Conservation (phyloP, 2,113 vertebrate genomes). For the Orientallactaga bullata region DNA sequence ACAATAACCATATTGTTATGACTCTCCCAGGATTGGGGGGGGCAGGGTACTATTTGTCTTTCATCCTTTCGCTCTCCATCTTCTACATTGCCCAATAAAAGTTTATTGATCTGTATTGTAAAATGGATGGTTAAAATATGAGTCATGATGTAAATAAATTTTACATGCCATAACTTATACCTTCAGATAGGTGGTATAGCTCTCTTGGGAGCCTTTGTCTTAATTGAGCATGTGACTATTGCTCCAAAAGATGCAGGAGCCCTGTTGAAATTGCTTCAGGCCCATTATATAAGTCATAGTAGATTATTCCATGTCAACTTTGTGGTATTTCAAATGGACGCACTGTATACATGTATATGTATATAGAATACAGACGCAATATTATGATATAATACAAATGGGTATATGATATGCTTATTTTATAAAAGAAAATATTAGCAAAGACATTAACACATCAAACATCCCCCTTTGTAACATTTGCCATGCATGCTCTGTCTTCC, state of each 20-base stretch:
- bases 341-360: neutral
- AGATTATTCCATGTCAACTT: neutral
- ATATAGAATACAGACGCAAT: neutral
- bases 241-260: neutral
- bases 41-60: neutral
- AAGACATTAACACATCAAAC: constrained; percentile 65
- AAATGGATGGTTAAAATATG: neutral
- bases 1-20: neutral
- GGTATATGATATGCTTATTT: neutral
- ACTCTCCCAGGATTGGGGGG: neutral
- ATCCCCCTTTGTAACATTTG: constrained; percentile 73
- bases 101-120: neutral
- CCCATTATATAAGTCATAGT: neutral
- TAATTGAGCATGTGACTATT: neutral
- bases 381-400: neutral
- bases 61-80: neutral
- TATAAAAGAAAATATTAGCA: constrained; percentile 75
- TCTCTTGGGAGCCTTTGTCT: neutral
- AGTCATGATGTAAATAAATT: neutral
- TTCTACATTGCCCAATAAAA: neutral
- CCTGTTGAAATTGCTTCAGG: neutral
- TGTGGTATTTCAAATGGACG: neutral
- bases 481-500: constrained; percentile 56
- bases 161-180: neutral
- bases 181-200: neutral